phyloP scores from a whole-genome alignment of 1,140 invertebrate genomes.

The Leptinotarsa lineolata region DNA sequence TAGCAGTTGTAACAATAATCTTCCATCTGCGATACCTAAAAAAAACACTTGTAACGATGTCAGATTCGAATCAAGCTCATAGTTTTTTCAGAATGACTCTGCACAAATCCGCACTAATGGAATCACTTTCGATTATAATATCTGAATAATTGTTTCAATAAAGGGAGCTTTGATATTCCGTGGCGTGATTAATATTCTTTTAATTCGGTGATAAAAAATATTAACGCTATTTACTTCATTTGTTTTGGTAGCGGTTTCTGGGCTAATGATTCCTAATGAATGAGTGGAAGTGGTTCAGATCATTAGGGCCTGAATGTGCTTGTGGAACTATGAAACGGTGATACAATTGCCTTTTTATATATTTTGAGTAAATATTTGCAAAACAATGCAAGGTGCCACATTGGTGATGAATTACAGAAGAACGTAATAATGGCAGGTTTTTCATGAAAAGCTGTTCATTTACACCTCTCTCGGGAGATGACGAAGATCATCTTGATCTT shows the following conservation, averaged over 20 bases:
- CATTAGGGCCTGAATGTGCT: too few species aligned
- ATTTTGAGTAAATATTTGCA: too few species aligned
- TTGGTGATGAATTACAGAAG: too few species aligned
- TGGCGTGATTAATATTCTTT: constrained; percentile 32
- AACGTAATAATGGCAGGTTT: too few species aligned
- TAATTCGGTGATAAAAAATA: constrained; percentile 26
- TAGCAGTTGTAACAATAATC: too few species aligned
- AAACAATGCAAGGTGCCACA: too few species aligned
- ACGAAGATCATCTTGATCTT: too few species aligned
- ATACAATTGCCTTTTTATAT: too few species aligned
- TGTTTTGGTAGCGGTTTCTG: not conserved
- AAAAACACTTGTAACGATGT: constrained; percentile 44
- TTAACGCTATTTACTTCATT: not conserved
- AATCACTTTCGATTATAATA: constrained; percentile 49
- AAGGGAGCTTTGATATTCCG: constrained; percentile 15
- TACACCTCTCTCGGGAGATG: too few species aligned
- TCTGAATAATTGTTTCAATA: constrained; percentile 49
- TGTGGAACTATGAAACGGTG: too few species aligned
- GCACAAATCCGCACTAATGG: constrained; percentile 45
- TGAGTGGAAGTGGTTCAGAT: not conserved
- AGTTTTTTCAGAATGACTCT: constrained; percentile 45
- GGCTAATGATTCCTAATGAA: not conserved
- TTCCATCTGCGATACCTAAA: too few species aligned
- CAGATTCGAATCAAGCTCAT: constrained; percentile 40
- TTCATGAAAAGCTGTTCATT: too few species aligned